Percentiles rank a stretch among this genome's conserved stretches.
phyloP scores from a whole-genome alignment of 2,797 vertebrate genomes.

The Nothura maculosa region DNA sequence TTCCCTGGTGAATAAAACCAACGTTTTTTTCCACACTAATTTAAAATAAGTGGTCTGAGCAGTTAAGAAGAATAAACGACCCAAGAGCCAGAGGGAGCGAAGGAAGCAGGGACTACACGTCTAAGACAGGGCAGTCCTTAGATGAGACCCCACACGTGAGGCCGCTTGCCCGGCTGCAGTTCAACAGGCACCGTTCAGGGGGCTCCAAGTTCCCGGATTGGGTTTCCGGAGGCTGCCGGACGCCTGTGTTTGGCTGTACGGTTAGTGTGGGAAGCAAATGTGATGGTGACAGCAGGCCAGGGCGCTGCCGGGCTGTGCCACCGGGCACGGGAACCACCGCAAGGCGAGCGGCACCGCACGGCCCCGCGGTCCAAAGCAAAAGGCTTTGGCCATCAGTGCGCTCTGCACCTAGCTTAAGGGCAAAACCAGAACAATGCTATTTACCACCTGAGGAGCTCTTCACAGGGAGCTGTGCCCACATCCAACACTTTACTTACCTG shows the following conservation, averaged over 20 bases:
- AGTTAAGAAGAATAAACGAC: not conserved
- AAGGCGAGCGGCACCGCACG: not conserved
- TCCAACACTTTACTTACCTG: not conserved
- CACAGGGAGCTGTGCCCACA: not conserved
- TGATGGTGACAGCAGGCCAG: not conserved
- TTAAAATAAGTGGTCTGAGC: not conserved
- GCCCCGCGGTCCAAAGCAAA: not conserved
- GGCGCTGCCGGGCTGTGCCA: not conserved
- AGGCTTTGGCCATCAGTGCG: not conserved
- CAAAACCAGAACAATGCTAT: not conserved
- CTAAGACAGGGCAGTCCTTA: not conserved
- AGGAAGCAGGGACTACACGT: not conserved
- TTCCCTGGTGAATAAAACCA: not conserved
- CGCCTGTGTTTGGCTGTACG: not conserved
- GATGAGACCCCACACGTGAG: accelerated
- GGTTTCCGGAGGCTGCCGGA: not conserved
- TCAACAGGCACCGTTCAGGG: not conserved
- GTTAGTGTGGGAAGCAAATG: no score
- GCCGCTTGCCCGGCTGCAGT: not conserved
- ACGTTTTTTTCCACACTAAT: not conserved
- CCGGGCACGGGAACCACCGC: not conserved
- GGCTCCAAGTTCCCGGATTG: not conserved
- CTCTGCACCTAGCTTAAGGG: not conserved
- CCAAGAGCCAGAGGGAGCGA: not conserved
- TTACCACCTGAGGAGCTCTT: not conserved